phyloP scores from a whole-genome alignment of 2,113 vertebrate genomes.

The Bubo bubo region DNA sequence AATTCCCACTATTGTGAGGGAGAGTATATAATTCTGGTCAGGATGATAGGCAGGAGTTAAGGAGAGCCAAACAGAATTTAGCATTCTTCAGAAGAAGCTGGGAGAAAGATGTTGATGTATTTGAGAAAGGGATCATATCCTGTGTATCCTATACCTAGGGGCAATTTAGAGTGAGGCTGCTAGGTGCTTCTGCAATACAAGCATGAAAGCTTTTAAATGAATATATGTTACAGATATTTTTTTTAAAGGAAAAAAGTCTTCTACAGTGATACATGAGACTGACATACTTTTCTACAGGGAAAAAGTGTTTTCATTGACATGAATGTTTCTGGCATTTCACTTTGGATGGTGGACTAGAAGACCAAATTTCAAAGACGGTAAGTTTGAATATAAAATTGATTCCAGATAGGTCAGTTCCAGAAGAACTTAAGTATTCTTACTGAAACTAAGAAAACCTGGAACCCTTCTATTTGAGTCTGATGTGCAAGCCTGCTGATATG shows the following conservation, averaged over 20 bases:
- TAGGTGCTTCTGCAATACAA: background rate
- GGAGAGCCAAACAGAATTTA: background rate
- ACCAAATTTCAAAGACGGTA: background rate
- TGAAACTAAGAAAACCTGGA: background rate
- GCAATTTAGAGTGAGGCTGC: background rate
- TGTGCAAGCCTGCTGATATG: background rate
- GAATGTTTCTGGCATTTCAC: background rate
- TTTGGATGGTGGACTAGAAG: background rate
- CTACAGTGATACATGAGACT: background rate
- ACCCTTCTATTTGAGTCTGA: background rate
- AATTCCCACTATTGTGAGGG: background rate
- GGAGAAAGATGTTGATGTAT: background rate
- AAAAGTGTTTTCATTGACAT: background rate
- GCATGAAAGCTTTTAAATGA: background rate
- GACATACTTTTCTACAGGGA: background rate
- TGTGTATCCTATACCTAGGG: background rate
- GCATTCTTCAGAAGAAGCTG: background rate
- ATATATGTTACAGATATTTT: background rate
- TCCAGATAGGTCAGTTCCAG: background rate
- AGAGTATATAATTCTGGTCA: background rate
- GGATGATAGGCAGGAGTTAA: background rate
- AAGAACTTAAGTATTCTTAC: background rate
- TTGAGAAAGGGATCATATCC: background rate
- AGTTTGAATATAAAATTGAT: background rate
- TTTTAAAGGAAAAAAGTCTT: background rate